phyloP scores from a whole-genome alignment of 2,888 invertebrate species.

The Stratiomys singularior region DNA sequence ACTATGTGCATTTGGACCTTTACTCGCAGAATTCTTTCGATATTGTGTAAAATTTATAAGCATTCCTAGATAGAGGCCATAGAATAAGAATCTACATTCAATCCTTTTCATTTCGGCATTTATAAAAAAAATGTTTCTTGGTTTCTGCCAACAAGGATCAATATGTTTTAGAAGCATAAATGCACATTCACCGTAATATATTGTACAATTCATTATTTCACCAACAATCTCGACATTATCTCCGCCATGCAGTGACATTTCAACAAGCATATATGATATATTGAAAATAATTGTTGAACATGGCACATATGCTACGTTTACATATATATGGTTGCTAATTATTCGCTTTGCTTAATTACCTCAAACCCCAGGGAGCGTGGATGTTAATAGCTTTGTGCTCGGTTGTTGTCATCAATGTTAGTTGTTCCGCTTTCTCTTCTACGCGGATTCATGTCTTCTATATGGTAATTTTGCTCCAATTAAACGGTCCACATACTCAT shows the following conservation, averaged over 20 bases:
- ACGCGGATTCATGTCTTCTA: conserved; percentile 20
- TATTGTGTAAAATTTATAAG: too few species aligned
- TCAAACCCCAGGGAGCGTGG: conserved; percentile 36
- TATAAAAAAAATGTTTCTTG: too few species aligned
- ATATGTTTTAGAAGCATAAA: too few species aligned
- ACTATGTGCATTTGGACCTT: too few species aligned
- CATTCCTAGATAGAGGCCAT: too few species aligned
- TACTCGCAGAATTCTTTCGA: too few species aligned
- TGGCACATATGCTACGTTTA: conserved; percentile 40
- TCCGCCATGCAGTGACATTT: conserved; percentile 33
- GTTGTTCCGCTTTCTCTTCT: neutral
- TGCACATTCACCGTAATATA: neutral
- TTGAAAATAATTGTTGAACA: conserved; percentile 46
- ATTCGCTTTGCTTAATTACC: conserved; percentile 47
- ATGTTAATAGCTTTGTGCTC: conserved; percentile 37
- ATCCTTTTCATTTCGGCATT: too few species aligned
- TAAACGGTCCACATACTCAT: conserved; percentile 27
- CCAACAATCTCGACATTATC: conserved; percentile 27
- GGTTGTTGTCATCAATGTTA: conserved; percentile 28
- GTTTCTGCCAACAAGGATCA: too few species aligned
- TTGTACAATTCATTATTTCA: conserved; percentile 29
- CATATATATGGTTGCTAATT: conserved; percentile 43
- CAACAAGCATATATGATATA: conserved; percentile 40
- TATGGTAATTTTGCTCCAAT: conserved; percentile 35
- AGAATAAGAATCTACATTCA: too few species aligned